Evolutionary conservation across 1,140 invertebrate species (phyloP), one percentile per base, ranked within the genome.

Genomic region (Pseudoatta argentina): DNA sequence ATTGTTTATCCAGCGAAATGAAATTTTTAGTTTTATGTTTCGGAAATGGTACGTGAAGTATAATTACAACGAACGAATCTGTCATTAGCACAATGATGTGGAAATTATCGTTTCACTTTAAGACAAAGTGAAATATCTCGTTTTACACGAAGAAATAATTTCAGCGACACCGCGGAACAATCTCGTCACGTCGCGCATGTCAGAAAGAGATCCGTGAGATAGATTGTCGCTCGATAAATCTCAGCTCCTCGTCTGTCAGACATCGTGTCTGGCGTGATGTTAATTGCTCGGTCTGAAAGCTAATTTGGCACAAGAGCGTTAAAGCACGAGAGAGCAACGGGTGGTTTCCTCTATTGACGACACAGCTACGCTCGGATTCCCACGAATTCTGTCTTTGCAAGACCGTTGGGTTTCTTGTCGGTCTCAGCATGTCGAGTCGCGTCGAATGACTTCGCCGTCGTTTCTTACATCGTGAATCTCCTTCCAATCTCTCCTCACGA

Each of bases 231-330:
- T 83, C 69, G 69, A 83, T 83, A 83, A 83, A 83, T 73, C 55
- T 73, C 79, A 61, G 39, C 14, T 59, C 27, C 53, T 14, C 27
- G 39, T 83, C 39, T 83, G 55, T 83, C 69, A 82, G 55, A 16
- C 67, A n/a, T 82, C 79, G 71, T 83, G 55, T 39, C 55, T 83
- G 69, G 79, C 79, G 55, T 75, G 69, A 73, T 83, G 79, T 83
- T 83, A 83, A 83, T 61, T 73, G 79, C 79, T 44, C 55, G 55
- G 69, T 73, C 79, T 83, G 79, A 83, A 83, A 83, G 79, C 79
- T 75, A 83, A 83, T 83, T 83, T 83, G 69, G 79, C 67, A 73
- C 79, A 27, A 73, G 79, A 73, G 79, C 67, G 39, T 55, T 24
- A 73, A 72, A 82, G 53, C 53, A 82, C 53, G 67, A 48, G 66